phyloP scores from a whole-genome alignment of 2,113 vertebrate species.

The Smithornis capensis region DNA sequence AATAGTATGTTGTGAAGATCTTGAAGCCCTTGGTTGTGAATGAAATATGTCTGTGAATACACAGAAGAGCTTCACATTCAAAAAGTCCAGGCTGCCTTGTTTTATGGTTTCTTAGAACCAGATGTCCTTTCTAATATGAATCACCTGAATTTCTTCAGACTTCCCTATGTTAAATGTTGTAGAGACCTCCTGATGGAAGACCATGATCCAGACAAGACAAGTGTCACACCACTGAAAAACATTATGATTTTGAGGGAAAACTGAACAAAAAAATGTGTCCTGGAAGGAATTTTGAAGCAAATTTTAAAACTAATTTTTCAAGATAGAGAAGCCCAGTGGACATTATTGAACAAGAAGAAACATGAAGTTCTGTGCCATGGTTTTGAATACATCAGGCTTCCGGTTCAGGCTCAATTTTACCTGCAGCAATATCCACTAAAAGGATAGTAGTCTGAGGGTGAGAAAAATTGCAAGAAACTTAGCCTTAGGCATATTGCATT shows the following conservation, averaged over 20 bases:
- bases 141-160: slow-evolving; percentile 64
- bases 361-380: background rate
- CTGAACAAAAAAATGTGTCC: background rate
- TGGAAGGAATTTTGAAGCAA: background rate
- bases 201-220: background rate
- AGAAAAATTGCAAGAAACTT: background rate
- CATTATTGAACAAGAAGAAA: background rate
- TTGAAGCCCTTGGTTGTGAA: background rate
- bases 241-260: background rate
- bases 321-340: background rate
- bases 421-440: background rate
- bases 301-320: background rate
- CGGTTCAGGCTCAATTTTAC: background rate
- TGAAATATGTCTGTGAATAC: background rate
- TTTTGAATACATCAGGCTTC: background rate
- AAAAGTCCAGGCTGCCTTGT: background rate
- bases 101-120: background rate
- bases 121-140: background rate
- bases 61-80: background rate
- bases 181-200: slow-evolving; percentile 4
- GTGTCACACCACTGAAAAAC: background rate
- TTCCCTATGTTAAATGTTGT: slow-evolving; percentile 46
- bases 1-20: background rate
- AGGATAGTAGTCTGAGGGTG: background rate
- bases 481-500: slow-evolving; percentile 43